Conservation (phyloP, 2,797 vertebrate species). For the Bufotes viridis region DNA sequence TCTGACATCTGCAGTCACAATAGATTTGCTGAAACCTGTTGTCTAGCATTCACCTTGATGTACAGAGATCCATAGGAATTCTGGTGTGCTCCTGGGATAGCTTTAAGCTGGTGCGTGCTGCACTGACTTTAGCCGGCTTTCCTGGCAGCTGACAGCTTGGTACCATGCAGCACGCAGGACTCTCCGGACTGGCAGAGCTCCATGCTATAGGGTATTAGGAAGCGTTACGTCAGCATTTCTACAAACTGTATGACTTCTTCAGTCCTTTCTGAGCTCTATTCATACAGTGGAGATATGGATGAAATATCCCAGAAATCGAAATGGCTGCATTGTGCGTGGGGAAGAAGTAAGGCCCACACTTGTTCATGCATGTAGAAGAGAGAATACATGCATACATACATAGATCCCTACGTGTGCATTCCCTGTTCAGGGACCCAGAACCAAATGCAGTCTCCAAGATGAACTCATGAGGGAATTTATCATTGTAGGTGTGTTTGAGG, state of each 20-base stretch:
- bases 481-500: too few species aligned
- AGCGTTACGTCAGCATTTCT: conserved; percentile 6
- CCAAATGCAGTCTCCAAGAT: too few species aligned
- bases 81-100: neutral
- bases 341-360: neutral
- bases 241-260: neutral
- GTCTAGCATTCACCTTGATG: neutral
- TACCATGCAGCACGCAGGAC: conserved; percentile 31
- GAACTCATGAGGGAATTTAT: too few species aligned
- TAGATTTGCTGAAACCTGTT: neutral
- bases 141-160: conserved; percentile 30
- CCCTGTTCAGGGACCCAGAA: too few species aligned
- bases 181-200: neutral
- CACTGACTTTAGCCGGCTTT: conserved; percentile 51
- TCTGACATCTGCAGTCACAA: neutral
- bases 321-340: neutral
- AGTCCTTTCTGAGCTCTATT: neutral
- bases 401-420: too few species aligned
- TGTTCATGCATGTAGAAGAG: neutral
- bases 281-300: conserved; percentile 1
- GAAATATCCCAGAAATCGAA: neutral
- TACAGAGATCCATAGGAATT: neutral
- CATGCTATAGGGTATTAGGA: conserved; percentile 27
- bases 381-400: too few species aligned
- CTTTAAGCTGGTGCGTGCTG: conserved; percentile 37